Evolutionary conservation across 2,113 vertebrate genomes (phyloP), one percentile per base, ranked within the genome.

Genomic region (Trinectes maculatus): DNA sequence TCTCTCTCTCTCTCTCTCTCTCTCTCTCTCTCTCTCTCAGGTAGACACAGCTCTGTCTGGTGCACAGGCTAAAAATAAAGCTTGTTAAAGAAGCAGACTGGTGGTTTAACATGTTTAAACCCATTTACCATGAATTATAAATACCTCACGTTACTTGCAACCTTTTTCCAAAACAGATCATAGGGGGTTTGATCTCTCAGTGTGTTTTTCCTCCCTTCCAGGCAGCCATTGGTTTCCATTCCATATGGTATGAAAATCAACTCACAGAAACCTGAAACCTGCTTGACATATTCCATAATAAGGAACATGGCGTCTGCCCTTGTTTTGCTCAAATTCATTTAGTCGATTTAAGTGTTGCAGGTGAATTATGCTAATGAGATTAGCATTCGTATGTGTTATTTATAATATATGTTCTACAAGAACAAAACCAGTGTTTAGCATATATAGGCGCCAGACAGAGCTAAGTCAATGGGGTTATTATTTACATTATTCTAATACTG

Each of bases 241-340:
- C 68, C 84, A 79, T 66, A 64, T 82, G 75, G 75, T 77, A 73
- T 0, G 53, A 64, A 67, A 60, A 82, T 82, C 68, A 84, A 34
- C 59, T 18, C 22, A 36, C 46, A 28, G 31, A 33, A 24, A 52
- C 48, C 18, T 47, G 31, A 75, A 49, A 54, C 26, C 34, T 24
- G 28, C 54, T 21, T 62, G 29, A 74, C 49, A 44, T 39, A 42
- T 68, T 54, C 56, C 58, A 42, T 73, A 48, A 47, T 26, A 59
- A 54, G 7, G 21, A 63, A 37, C n/a, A 5, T 40, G 48, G n/a
- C 15, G 21, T 44, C 3, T 43, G 51, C 19, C 39, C 43, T 67
- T 19, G n/a, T 24, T 65, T 54, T 39, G 46, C 46, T 60, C 47
- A 43, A 16, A 7, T 64, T 18, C 25, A 39, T 10, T 2, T 0